phyloP scores from a whole-genome alignment of 2,888 invertebrate genomes.

The Drosophila meridiana region DNA sequence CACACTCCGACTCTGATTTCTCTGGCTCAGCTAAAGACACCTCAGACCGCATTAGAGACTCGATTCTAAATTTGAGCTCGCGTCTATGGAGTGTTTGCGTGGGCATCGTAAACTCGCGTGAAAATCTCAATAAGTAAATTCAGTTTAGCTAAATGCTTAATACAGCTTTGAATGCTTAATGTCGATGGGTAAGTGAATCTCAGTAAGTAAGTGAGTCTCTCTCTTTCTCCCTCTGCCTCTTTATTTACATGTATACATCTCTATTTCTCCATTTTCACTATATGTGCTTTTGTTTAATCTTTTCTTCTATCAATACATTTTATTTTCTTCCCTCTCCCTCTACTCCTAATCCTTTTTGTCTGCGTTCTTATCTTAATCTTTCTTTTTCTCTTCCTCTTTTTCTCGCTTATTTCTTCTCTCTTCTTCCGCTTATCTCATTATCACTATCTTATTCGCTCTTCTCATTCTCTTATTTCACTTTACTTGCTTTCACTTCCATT shows the following conservation, averaged over 20 bases:
- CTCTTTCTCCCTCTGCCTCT: not conserved
- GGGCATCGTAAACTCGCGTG: not conserved
- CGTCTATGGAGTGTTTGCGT: not conserved
- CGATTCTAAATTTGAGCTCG: constrained; percentile 15
- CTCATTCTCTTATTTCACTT: too few relatives aligned
- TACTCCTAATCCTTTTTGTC: not conserved
- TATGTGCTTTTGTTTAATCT: not conserved
- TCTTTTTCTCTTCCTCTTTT: not conserved
- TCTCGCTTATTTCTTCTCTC: not conserved
- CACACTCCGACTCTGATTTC: constrained; percentile 57
- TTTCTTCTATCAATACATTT: not conserved
- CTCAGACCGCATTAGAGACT: constrained; percentile 3
- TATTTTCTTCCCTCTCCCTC: not conserved
- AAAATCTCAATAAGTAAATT: constrained; percentile 62
- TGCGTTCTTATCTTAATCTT: not conserved
- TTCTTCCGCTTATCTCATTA: not conserved
- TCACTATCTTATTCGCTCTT: too few relatives aligned
- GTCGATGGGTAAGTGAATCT: constrained; percentile 4
- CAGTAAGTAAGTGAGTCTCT: not conserved
- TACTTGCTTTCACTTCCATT: too few relatives aligned
- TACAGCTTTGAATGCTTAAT: not conserved
- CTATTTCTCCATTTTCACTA: too few relatives aligned
- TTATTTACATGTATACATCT: not conserved
- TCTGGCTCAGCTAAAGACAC: not conserved
- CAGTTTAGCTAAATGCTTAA: constrained; percentile 42